These are phyloP conservation scores for Rotaria macrura DNA, from an alignment of 2,888 invertebrate species.

Conservation along the genomic window DNA sequence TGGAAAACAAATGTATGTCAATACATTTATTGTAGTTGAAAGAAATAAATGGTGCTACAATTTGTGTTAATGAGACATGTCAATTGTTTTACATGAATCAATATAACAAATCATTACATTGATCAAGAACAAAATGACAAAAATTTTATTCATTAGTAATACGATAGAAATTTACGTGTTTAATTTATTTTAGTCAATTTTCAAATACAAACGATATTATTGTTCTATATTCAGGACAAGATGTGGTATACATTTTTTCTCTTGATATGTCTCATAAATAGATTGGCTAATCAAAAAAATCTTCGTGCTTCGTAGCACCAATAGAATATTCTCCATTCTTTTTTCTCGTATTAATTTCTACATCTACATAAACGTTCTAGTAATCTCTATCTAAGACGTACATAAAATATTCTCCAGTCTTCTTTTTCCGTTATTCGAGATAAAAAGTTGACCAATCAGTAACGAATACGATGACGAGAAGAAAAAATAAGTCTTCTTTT, in stretches of 20 bases:
- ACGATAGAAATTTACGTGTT: no score
- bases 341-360: no score
- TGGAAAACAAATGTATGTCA: neutral
- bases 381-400: neutral
- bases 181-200: neutral
- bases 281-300: neutral
- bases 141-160: neutral
- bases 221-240: neutral
- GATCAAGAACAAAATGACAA: neutral
- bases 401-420: neutral
- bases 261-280: neutral
- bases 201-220: neutral
- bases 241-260: neutral
- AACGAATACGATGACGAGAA: neutral
- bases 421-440: neutral
- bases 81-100: neutral
- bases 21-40: neutral
- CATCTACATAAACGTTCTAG: neutral
- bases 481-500: neutral
- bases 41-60: neutral
- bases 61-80: neutral
- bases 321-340: neutral
- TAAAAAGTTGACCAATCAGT: neutral
- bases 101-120: neutral
- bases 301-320: neutral